Percentiles rank a stretch among this genome's conserved stretches.
Evolutionary conservation across 1,140 invertebrate species (phyloP).

Genomic region (Sinonovacula constricta): DNA sequence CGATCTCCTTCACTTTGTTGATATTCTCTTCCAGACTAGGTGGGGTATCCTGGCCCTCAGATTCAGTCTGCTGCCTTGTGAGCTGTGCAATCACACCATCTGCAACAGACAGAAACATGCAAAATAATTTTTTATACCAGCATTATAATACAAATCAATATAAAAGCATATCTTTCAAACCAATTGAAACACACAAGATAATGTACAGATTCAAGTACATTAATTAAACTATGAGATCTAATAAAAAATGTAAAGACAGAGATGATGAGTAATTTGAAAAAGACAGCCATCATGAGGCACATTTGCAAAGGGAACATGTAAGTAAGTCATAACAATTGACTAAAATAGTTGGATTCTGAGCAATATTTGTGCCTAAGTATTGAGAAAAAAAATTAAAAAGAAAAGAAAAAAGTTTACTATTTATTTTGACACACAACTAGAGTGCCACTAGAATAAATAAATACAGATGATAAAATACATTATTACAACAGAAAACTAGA

Average conservation of each 20-base stretch:
- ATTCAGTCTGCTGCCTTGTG: slow-evolving; percentile 11
- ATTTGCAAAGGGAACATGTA: too few relatives aligned
- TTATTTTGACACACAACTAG: too few relatives aligned
- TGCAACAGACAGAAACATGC: slow-evolving; percentile 9
- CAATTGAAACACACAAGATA: slow-evolving; percentile 1
- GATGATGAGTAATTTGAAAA: background rate
- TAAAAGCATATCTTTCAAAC: background rate
- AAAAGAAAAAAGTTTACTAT: too few relatives aligned
- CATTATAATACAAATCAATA: background rate
- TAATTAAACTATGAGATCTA: too few relatives aligned
- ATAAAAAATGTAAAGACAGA: background rate
- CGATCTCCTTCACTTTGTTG: slow-evolving; percentile 48
- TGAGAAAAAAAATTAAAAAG: too few relatives aligned
- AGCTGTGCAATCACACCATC: slow-evolving; percentile 40
- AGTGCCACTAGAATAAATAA: too few relatives aligned
- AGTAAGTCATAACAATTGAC: too few relatives aligned
- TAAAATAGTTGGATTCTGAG: too few relatives aligned
- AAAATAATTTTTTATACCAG: background rate
- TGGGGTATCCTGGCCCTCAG: background rate
- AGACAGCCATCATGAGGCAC: background rate
- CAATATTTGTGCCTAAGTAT: too few relatives aligned
- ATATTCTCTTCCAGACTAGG: slow-evolving; percentile 22
- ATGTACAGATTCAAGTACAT: too few relatives aligned
- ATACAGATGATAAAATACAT: too few relatives aligned
- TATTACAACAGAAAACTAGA: too few relatives aligned